phyloP scores from a whole-genome alignment of 2,888 invertebrate genomes.

The Hemaris fuciformis region DNA sequence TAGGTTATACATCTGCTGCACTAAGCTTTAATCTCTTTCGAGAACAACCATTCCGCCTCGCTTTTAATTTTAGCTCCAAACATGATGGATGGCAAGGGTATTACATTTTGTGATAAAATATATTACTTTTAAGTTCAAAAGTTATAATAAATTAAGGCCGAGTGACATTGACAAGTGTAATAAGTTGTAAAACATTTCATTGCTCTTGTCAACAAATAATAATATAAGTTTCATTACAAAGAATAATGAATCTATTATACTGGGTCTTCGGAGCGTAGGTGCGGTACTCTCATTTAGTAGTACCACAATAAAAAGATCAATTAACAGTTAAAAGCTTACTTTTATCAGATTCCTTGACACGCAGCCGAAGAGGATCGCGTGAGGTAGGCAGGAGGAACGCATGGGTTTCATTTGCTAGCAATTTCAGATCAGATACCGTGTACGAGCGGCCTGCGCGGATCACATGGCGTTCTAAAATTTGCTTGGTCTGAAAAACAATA shows the following conservation, averaged over 20 bases:
- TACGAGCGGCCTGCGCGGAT: conserved; percentile 89
- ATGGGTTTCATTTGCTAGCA: conserved; percentile 85
- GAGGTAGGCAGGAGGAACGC: conserved; percentile 86
- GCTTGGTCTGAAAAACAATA: conserved; percentile 83
- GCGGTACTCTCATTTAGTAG: too few relatives aligned
- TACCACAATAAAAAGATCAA: conserved; percentile 42
- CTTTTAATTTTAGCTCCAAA: neutral
- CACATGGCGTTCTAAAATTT: conserved; percentile 93
- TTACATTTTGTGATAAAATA: neutral
- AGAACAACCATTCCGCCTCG: neutral
- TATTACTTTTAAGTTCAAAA: neutral
- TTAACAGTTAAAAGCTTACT: conserved; percentile 63
- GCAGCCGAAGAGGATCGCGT: conserved; percentile 87
- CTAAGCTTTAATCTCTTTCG: neutral
- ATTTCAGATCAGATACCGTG: conserved; percentile 89
- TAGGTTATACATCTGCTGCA: too few relatives aligned
- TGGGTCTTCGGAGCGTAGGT: too few relatives aligned
- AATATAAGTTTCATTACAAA: neutral
- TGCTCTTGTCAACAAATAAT: neutral
- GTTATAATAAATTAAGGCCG: conserved; percentile 12
- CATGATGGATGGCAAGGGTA: neutral
- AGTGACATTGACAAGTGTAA: neutral
- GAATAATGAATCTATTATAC: neutral
- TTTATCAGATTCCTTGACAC: conserved; percentile 88
- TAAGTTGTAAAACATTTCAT: too few relatives aligned